Evolutionary conservation across 2,113 vertebrate species (phyloP).

Genomic region (Tragelaphus strepsiceros): DNA sequence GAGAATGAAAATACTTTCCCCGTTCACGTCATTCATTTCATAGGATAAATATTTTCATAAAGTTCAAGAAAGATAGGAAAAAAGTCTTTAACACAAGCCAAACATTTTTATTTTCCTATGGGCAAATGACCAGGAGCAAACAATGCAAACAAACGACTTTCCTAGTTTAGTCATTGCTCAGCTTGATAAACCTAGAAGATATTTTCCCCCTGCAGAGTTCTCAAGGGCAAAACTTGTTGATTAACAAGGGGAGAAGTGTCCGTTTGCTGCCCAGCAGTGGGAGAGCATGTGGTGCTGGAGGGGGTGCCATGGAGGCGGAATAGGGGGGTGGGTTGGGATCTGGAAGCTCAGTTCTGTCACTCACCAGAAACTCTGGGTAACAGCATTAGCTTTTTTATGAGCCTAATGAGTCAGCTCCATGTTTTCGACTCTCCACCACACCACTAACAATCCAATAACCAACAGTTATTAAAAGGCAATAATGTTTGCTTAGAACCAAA

Average conservation of each 20-base stretch:
- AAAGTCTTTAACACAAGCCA: not conserved
- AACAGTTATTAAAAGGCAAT: not conserved
- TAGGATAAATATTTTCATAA: slow-evolving; percentile 7
- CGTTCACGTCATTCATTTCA: not conserved
- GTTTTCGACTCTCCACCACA: not conserved
- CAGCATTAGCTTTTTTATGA: not conserved
- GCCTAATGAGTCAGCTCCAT: not conserved
- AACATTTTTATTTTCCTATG: slow-evolving; percentile 16
- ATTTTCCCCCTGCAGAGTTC: not conserved
- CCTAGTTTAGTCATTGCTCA: not conserved
- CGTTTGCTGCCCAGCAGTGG: not conserved
- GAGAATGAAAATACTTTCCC: not conserved
- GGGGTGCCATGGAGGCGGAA: not conserved
- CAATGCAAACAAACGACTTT: not conserved
- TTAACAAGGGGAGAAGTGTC: not conserved
- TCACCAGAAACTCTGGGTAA: not conserved
- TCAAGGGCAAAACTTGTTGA: not conserved
- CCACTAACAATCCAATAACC: not conserved
- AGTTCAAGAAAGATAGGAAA: not conserved
- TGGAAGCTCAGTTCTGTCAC: not conserved
- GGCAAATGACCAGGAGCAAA: not conserved
- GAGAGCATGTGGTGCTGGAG: too few species aligned
- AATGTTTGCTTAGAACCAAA: not conserved
- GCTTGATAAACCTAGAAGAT: not conserved
- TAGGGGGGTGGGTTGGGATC: not conserved